phyloP scores from a whole-genome alignment of 2,113 vertebrate species.

The Tringa solitaria region DNA sequence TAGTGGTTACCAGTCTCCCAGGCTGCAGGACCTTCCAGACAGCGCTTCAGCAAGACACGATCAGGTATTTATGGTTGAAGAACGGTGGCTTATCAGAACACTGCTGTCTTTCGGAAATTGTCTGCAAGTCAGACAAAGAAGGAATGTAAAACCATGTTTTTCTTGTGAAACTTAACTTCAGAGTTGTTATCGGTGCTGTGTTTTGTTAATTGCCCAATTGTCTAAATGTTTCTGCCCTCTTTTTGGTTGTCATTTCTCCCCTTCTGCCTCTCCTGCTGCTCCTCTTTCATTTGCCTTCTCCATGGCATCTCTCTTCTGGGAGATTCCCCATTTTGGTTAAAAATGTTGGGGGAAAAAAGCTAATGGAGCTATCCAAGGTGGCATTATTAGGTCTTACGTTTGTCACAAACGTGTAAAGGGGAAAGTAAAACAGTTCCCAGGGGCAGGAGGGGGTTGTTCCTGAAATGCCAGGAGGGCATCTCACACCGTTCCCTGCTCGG shows the following conservation, averaged over 20 bases:
- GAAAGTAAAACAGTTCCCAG: background rate
- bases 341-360: background rate
- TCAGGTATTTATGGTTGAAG: background rate
- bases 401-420: background rate
- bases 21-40: background rate
- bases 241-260: background rate
- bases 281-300: background rate
- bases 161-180: background rate
- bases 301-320: background rate
- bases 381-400: background rate
- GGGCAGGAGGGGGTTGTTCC: background rate
- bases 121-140: background rate
- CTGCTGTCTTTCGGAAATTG: background rate
- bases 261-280: background rate
- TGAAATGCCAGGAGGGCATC: background rate
- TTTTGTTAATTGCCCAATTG: background rate
- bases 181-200: fast-evolving
- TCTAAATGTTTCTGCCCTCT: background rate
- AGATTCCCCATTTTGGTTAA: background rate
- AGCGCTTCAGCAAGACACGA: background rate
- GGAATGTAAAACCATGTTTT: background rate
- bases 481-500: fast-evolving
- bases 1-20: background rate
- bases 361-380: background rate
- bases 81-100: background rate